Evolutionary conservation across 1,140 invertebrate genomes (phyloP), one percentile per base, ranked within the genome.

Genomic region (Meteorus sp.): DNA sequence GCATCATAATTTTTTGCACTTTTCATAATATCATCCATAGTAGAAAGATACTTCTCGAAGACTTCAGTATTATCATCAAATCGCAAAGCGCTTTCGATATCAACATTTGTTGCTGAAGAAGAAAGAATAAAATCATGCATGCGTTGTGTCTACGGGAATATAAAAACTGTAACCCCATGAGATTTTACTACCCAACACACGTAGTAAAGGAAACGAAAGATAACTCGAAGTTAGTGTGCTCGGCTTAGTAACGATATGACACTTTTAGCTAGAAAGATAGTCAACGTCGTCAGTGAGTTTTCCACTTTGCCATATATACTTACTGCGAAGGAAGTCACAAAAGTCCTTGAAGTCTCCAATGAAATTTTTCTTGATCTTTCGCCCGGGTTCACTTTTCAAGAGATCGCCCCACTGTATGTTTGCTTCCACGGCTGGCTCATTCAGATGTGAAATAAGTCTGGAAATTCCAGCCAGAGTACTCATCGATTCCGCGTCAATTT

Each of bases 41-140:
- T 78, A 20, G 77, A 72, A n/a, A 86, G 73, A 66, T 83, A 77
- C 22, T 82, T 80, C 11, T 82, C 72, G 52, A 84, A 83, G 9
- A 86, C 62, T 23, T 81, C 66, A 55, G 77, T 63, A 67, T 86
- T 79, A 35, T 84, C 73, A 41, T 82, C 76, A 62, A 88, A 86
- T 53, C 70, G 79, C 17, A 84, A 71, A 19, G 78, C 79, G 57
- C 75, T 82, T 52, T 85, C 81, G 29, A 87, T 68, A 66, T 87
- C 85, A 31, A 81, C 71, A 65, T 84, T 85, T 1, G 84, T 85
- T 72, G 80, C 86, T 88, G 63, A 39, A 68, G 59, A 64, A 66
- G 59, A 29, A 45, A 27, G 51, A 41, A 47, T 6, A 15, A 19
- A 50, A 13, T 39, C 35, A 15, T 7, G 8, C 35, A 13, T 22